These are phyloP conservation scores for Xylocampa areola DNA, from an alignment of 2,888 invertebrate species.

Conservation along the genomic window DNA sequence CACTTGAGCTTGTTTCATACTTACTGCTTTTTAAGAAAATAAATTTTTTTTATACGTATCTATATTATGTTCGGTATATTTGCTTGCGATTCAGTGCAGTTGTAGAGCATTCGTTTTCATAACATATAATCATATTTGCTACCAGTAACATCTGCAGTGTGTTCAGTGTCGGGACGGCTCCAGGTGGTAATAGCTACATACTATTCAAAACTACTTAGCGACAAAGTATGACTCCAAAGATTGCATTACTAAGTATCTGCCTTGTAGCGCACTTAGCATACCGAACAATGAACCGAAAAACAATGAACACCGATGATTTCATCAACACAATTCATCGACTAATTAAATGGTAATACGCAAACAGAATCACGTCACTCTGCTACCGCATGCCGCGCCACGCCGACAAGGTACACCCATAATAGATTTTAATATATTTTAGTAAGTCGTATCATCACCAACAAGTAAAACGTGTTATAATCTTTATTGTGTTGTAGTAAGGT, in stretches of 20 bases:
- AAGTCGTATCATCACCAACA: conserved; percentile 57
- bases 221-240: conserved; percentile 11
- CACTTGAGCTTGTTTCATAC: conserved; percentile 61
- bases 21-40: conserved; percentile 36
- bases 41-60: neutral
- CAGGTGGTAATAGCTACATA: too few relatives aligned
- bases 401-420: conserved; percentile 86
- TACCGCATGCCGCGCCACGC: conserved; percentile 79
- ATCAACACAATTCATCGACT: conserved; percentile 69
- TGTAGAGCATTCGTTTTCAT: too few relatives aligned
- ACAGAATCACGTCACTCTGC: conserved; percentile 78
- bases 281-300: conserved; percentile 56
- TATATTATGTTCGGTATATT: neutral
- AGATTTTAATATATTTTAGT: conserved; percentile 67
- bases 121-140: too few relatives aligned
- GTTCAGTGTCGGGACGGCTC: too few relatives aligned
- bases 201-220: too few relatives aligned
- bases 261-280: conserved; percentile 30
- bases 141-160: too few relatives aligned
- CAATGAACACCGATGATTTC: conserved; percentile 72
- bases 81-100: too few relatives aligned
- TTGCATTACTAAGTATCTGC: conserved; percentile 32
- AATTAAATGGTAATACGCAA: conserved; percentile 78
- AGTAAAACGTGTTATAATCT: conserved; percentile 47
- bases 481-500: conserved; percentile 41